Percentiles rank a stretch among this genome's conserved stretches.
Conservation (phyloP, 2,888 invertebrate genomes). For the Coenonympha glycerion region DNA sequence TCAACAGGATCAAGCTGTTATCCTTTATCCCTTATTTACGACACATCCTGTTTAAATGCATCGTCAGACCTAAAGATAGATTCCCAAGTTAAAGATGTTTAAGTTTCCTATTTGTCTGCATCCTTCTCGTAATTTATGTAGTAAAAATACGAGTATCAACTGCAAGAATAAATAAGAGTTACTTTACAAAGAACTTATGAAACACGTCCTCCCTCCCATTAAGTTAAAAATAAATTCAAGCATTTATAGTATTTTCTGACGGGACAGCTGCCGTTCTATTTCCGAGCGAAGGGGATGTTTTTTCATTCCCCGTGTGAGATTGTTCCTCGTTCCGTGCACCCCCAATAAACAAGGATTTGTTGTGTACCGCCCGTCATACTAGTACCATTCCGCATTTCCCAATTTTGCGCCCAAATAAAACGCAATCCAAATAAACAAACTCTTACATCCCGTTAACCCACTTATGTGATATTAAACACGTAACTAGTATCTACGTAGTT, state of each 20-base stretch:
- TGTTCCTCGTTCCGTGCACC: constrained; percentile 33
- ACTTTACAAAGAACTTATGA: not conserved
- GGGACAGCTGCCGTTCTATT: constrained; percentile 68
- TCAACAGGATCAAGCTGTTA: no score
- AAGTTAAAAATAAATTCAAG: constrained; percentile 47
- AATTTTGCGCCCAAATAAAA: constrained; percentile 4
- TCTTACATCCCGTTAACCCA: constrained; percentile 6
- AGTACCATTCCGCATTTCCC: not conserved
- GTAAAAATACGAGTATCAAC: no score
- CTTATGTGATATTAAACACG: not conserved
- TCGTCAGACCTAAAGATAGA: no score
- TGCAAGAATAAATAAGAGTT: not conserved
- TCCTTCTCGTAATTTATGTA: no score
- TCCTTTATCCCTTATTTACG: no score
- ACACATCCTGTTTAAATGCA: no score
- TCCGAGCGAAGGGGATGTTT: constrained; percentile 55
- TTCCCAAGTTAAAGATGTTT: no score
- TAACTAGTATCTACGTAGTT: not conserved
- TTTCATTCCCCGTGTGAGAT: constrained; percentile 34
- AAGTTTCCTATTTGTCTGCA: not conserved
- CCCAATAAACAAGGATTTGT: constrained; percentile 26
- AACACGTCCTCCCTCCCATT: constrained; percentile 44
- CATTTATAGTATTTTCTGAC: constrained; percentile 53
- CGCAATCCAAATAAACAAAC: constrained; percentile 1
- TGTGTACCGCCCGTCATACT: constrained; percentile 8